Percentiles rank a stretch among this genome's conserved stretches.
These are phyloP conservation scores for Elephas maximus DNA, from an alignment of 2,113 vertebrate genomes.

Conservation along the genomic window DNA sequence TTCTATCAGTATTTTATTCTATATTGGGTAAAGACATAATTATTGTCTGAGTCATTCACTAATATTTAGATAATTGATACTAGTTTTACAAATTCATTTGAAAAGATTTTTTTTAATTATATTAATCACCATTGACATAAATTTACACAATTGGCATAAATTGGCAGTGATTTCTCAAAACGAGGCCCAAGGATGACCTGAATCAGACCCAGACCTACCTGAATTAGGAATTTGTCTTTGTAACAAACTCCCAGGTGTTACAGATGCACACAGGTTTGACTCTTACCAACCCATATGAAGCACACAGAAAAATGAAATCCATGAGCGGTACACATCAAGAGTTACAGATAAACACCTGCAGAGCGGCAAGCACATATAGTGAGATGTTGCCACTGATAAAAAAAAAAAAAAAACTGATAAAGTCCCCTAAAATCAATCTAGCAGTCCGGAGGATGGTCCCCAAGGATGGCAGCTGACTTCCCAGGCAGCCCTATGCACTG, in stretches of 20 bases:
- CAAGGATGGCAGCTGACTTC: not conserved
- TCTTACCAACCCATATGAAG: not conserved
- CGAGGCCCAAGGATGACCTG: not conserved
- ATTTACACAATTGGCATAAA: not conserved
- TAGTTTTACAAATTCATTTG: not conserved
- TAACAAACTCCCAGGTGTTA: not conserved
- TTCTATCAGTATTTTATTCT: not conserved
- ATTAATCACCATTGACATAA: too few relatives aligned
- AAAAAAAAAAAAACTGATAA: too few relatives aligned
- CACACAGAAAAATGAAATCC: not conserved
- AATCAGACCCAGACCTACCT: not conserved
- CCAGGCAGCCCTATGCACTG: not conserved
- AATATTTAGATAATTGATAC: not conserved
- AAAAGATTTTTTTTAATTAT: too few relatives aligned
- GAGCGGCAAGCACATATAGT: not conserved
- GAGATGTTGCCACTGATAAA: not conserved
- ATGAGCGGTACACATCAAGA: not conserved
- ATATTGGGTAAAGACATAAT: not conserved
- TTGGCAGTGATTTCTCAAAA: conserved; percentile 8
- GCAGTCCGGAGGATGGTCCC: not conserved
- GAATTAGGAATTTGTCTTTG: not conserved
- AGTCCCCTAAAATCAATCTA: not conserved
- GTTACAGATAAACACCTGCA: not conserved
- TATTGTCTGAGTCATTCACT: not conserved
- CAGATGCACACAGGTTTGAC: not conserved